These are phyloP conservation scores for Plutella xylostella DNA, from an alignment of 2,888 invertebrate species.

Conservation along the genomic window DNA sequence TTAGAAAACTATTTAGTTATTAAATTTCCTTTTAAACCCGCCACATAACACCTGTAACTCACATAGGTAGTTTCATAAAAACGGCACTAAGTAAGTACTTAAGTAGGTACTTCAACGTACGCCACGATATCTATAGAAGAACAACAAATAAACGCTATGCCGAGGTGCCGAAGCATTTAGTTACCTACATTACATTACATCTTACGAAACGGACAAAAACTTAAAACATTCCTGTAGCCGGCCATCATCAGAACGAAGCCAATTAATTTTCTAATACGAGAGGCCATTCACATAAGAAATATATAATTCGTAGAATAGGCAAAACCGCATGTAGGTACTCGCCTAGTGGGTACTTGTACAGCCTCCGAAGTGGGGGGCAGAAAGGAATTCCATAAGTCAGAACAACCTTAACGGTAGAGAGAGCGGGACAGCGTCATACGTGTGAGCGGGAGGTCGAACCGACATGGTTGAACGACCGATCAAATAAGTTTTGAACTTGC, in stretches of 20 bases:
- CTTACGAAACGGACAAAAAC: constrained; percentile 16
- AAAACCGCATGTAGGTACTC: constrained; percentile 46
- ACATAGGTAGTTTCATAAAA: no score
- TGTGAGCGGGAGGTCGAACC: constrained; percentile 32
- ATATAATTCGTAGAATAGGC: no score
- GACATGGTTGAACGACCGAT: constrained; percentile 69
- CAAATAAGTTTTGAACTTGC: constrained; percentile 65
- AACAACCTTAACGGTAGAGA: constrained; percentile 63
- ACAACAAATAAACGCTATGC: no score
- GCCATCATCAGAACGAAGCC: constrained; percentile 20
- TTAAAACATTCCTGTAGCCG: constrained; percentile 19
- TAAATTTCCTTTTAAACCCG: no score
- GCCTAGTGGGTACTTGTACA: constrained; percentile 35
- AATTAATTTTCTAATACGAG: constrained; percentile 43
- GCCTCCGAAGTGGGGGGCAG: constrained; percentile 61
- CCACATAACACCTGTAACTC: no score
- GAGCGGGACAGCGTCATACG: constrained; percentile 38
- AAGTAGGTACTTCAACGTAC: no score
- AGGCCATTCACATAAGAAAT: no score
- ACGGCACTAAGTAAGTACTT: no score
- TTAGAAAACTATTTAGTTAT: no score
- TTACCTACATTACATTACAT: no score
- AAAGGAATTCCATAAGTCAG: constrained; percentile 67
- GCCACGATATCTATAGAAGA: no score
- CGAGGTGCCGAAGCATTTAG: no score